Conservation (phyloP, 2,113 vertebrate genomes). For the Rhodinocichla rosea region DNA sequence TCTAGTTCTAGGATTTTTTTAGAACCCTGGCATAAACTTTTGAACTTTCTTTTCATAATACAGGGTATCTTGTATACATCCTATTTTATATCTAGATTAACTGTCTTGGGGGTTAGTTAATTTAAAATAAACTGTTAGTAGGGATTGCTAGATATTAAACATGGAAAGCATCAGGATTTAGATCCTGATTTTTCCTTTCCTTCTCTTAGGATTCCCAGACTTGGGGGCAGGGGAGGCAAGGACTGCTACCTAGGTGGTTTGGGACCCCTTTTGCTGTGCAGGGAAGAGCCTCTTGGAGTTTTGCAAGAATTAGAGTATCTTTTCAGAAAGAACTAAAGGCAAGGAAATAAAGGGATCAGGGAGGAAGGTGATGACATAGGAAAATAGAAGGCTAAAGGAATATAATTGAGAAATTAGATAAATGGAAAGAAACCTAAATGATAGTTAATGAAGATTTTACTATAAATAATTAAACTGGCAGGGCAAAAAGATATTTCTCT, state of each 20-base stretch:
- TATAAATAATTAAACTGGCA: neutral
- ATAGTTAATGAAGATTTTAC: neutral
- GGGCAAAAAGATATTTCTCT: neutral
- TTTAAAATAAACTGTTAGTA: neutral
- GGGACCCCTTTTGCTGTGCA: neutral
- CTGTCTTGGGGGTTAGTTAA: neutral
- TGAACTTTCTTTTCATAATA: neutral
- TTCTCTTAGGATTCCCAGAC: neutral
- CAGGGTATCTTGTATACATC: neutral
- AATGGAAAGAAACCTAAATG: neutral
- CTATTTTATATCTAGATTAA: neutral
- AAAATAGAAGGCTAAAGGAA: neutral
- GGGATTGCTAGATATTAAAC: neutral
- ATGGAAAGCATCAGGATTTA: neutral
- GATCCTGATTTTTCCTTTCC: neutral
- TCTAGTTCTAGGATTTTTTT: neutral
- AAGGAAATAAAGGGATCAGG: neutral
- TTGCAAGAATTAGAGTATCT: neutral
- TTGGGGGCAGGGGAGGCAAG: neutral
- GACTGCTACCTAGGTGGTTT: neutral
- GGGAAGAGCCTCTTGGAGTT: neutral
- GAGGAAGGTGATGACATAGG: neutral
- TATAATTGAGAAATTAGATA: neutral
- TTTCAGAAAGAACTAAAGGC: neutral
- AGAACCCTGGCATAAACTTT: neutral